phyloP scores from a whole-genome alignment of 2,797 vertebrate species.

The Notoglanidium macrostoma region DNA sequence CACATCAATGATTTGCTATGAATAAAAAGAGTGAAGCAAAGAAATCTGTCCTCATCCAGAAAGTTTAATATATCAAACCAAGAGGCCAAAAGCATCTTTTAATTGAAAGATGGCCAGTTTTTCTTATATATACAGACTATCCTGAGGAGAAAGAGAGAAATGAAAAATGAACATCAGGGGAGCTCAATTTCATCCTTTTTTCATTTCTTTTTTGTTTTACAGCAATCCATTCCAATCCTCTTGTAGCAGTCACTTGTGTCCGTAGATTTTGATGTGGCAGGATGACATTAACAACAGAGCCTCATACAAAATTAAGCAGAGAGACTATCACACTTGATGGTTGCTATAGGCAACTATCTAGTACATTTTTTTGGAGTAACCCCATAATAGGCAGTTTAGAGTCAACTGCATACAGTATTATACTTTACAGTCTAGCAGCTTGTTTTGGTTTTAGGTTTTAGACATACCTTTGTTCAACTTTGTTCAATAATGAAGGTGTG shows the following conservation, averaged over 20 bases:
- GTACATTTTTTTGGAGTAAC: not conserved
- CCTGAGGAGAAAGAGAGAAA: conserved; percentile 8
- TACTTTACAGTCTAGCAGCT: not conserved
- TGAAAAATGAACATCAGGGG: not conserved
- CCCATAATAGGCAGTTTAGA: not conserved
- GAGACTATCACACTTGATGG: not conserved
- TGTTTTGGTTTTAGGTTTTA: not conserved
- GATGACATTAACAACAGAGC: not conserved
- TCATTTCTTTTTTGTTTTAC: conserved; percentile 18
- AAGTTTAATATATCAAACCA: conserved; percentile 35
- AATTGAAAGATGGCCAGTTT: conserved; percentile 4
- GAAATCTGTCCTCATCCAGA: conserved; percentile 39
- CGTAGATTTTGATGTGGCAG: not conserved
- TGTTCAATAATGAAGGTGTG: not conserved
- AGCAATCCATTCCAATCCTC: conserved; percentile 8
- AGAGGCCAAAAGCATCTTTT: conserved; percentile 31
- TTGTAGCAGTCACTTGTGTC: not conserved
- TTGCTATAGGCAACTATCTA: not conserved
- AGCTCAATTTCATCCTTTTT: not conserved
- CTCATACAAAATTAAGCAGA: not conserved
- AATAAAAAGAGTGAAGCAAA: conserved; percentile 25
- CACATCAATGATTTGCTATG: conserved; percentile 44
- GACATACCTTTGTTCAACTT: not conserved
- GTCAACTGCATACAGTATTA: not conserved
- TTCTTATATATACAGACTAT: conserved; percentile 30